phyloP scores from a whole-genome alignment of 2,113 vertebrate genomes.

The Nycticorax nycticorax region DNA sequence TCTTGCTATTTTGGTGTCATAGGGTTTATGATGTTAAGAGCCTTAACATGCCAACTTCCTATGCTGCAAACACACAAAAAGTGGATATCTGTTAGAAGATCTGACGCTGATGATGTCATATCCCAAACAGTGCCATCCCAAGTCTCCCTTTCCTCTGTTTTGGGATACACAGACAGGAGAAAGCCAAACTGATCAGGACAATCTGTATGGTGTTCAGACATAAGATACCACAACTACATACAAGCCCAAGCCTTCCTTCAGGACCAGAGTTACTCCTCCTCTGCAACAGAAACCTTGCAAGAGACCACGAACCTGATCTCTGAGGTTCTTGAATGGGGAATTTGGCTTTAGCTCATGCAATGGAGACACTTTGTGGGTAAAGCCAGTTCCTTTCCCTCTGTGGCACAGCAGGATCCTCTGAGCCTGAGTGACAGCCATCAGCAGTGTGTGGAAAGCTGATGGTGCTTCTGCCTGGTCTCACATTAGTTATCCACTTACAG shows the following conservation, averaged over 20 bases:
- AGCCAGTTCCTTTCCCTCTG: neutral
- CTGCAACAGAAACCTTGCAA: neutral
- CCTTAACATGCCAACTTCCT: neutral
- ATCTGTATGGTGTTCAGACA: neutral
- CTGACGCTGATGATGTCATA: neutral
- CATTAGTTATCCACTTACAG: neutral
- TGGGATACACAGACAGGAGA: neutral
- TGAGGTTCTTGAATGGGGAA: neutral
- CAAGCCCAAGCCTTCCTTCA: neutral
- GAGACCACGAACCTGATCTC: neutral
- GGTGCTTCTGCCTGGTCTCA: neutral
- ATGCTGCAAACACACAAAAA: neutral
- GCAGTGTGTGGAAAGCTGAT: neutral
- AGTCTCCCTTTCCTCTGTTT: neutral
- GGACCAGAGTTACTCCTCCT: neutral
- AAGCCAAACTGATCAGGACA: neutral
- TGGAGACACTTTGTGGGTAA: neutral
- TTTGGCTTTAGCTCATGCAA: neutral
- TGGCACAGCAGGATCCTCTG: neutral
- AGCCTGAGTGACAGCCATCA: neutral
- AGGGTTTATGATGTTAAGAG: neutral
- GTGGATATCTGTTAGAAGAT: neutral
- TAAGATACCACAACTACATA: neutral
- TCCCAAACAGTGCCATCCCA: neutral
- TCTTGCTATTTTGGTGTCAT: neutral